These are phyloP conservation scores for Drosophila ironensis DNA, from an alignment of 1,140 invertebrate genomes.

Conservation along the genomic window DNA sequence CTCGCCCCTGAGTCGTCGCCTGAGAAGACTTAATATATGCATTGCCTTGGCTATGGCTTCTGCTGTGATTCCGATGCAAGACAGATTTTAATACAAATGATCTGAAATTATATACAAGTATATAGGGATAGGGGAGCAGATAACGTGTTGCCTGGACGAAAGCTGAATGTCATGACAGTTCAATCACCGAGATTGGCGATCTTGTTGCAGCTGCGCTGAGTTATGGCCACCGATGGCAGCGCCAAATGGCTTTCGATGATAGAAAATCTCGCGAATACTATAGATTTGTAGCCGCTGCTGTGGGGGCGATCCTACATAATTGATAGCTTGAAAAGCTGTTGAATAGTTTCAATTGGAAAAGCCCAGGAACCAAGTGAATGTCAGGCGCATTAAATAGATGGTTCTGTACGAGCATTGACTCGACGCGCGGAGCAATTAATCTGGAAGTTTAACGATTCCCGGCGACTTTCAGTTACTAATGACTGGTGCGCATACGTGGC, in stretches of 20 bases:
- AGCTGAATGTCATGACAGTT: constrained; percentile 66
- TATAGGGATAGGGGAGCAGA: constrained; percentile 34
- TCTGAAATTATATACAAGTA: constrained; percentile 56
- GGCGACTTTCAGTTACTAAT: constrained; percentile 27
- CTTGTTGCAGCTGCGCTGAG: constrained; percentile 39
- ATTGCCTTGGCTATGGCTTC: constrained; percentile 28
- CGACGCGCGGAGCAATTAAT: constrained; percentile 15
- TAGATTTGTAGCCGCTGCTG: neutral
- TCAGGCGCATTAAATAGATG: constrained; percentile 30
- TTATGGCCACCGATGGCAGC: constrained; percentile 31
- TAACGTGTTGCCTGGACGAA: constrained; percentile 45
- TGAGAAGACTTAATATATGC: constrained; percentile 44
- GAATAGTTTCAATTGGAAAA: constrained; percentile 24
- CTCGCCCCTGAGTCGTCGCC: constrained; percentile 52
- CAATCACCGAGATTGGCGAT: constrained; percentile 62
- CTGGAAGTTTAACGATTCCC: constrained; percentile 28
- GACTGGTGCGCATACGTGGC: neutral
- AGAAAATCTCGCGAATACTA: constrained; percentile 8
- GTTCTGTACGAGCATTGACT: constrained; percentile 22
- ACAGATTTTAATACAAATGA: constrained; percentile 71
- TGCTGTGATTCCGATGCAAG: constrained; percentile 15
- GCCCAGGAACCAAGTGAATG: constrained; percentile 25
- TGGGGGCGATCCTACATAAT: constrained; percentile 18
- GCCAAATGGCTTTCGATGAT: constrained; percentile 9
- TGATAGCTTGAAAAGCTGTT: constrained; percentile 34